phyloP scores from a whole-genome alignment of 2,888 invertebrate genomes.

The Pristionchus exspectatus region DNA sequence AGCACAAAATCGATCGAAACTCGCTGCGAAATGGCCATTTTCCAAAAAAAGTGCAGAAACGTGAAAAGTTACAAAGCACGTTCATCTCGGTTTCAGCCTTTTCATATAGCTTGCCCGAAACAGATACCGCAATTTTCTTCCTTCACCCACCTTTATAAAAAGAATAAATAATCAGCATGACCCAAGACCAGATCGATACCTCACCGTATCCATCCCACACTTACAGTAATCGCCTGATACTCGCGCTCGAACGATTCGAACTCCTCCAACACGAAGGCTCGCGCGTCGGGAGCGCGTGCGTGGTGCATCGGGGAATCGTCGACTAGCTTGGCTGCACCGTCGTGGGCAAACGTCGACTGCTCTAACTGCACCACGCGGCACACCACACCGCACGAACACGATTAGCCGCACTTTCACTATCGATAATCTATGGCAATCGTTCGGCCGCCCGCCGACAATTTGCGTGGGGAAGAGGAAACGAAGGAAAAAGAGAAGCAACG shows the following conservation, averaged over 20 bases:
- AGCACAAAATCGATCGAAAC: neutral
- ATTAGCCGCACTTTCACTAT: constrained; percentile 31
- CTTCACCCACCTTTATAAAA: neutral
- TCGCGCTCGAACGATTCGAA: constrained; percentile 38
- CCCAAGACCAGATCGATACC: neutral
- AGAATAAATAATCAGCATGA: neutral
- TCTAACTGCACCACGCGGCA: neutral
- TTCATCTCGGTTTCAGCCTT: neutral
- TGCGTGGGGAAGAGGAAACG: neutral
- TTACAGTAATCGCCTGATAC: neutral
- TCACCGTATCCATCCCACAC: neutral
- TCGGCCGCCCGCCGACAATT: neutral
- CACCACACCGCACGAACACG: constrained; percentile 15
- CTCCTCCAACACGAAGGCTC: constrained; percentile 33
- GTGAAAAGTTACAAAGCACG: neutral
- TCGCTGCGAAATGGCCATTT: neutral
- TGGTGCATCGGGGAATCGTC: neutral
- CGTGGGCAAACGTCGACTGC: neutral
- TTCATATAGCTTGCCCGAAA: neutral
- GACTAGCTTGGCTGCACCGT: neutral
- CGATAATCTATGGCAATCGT: constrained; percentile 48
- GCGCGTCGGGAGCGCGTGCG: constrained; percentile 39
- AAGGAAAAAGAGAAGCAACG: neutral
- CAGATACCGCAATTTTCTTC: neutral
- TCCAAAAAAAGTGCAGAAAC: neutral